Conservation (phyloP, 2,797 vertebrate species). For the Poecilia picta region DNA sequence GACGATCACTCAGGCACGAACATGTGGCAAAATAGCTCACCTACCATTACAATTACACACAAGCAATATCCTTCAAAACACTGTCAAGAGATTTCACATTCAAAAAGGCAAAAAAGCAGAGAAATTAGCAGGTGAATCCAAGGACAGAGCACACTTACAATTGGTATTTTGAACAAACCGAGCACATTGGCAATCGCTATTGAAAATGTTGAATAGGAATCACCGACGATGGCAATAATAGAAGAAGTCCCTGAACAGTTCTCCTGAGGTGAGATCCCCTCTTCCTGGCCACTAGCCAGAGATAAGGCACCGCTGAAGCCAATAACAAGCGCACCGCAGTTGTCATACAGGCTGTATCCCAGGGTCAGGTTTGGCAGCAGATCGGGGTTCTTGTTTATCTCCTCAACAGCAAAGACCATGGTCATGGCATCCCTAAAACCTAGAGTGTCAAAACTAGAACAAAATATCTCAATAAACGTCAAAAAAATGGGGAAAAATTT, state of each 20-base stretch:
- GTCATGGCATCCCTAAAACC: conserved; percentile 67
- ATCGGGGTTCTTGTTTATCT: conserved; percentile 71
- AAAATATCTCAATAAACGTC: neutral
- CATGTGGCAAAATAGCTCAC: conserved; percentile 75
- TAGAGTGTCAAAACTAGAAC: conserved; percentile 60
- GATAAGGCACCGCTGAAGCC: conserved; percentile 68
- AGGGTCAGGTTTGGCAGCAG: conserved; percentile 76
- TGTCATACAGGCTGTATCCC: conserved; percentile 77
- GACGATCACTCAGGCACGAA: conserved; percentile 47
- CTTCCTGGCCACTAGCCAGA: conserved; percentile 53
- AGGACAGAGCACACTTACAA: conserved; percentile 38
- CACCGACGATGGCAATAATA: conserved; percentile 60
- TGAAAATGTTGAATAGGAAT: conserved; percentile 52
- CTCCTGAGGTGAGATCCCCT: conserved; percentile 33
- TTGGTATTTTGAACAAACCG: conserved; percentile 52
- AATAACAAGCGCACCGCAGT: conserved; percentile 68
- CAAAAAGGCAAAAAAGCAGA: neutral
- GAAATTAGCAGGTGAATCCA: no score
- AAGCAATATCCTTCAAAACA: neutral
- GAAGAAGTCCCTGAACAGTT: conserved; percentile 42
- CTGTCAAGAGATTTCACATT: no score
- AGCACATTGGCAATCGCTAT: conserved; percentile 52
- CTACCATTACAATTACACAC: conserved; percentile 30
- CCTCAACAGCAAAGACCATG: conserved; percentile 74
- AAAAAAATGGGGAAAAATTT: neutral